A percentile compares a stretch with the other conserved stretches of the same genome.
These are phyloP conservation scores for Mirounga angustirostris DNA, from an alignment of 2,113 vertebrate species.

Conservation along the genomic window DNA sequence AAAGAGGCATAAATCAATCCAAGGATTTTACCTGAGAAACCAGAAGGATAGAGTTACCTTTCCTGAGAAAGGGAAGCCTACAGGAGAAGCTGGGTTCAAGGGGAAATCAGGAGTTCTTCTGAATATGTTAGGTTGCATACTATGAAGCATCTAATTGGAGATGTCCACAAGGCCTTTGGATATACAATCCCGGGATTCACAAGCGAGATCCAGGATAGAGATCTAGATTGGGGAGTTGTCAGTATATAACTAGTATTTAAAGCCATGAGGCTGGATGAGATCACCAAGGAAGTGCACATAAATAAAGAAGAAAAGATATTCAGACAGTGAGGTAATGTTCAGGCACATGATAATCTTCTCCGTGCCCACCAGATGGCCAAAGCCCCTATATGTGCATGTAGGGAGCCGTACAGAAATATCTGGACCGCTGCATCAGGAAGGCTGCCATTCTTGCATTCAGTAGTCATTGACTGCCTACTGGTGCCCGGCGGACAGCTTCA, in stretches of 20 bases:
- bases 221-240: slow-evolving; percentile 33
- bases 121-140: background rate
- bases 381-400: slow-evolving; percentile 33
- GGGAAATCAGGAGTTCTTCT: background rate
- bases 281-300: slow-evolving; percentile 75
- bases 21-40: background rate
- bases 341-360: slow-evolving; percentile 60
- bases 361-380: slow-evolving; percentile 73
- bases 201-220: background rate
- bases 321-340: slow-evolving; percentile 80
- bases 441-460: background rate
- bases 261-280: slow-evolving; percentile 63
- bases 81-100: background rate
- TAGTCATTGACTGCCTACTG: background rate
- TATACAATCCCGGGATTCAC: background rate
- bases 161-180: background rate
- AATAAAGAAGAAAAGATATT: slow-evolving; percentile 81
- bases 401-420: slow-evolving; percentile 39
- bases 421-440: background rate
- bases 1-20: background rate
- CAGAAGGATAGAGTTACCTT: background rate
- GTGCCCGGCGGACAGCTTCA: background rate
- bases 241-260: slow-evolving; percentile 55
- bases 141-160: background rate
- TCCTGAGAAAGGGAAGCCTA: background rate